These are phyloP conservation scores for Perodicticus potto DNA, from an alignment of 2,797 vertebrate species.

Conservation along the genomic window DNA sequence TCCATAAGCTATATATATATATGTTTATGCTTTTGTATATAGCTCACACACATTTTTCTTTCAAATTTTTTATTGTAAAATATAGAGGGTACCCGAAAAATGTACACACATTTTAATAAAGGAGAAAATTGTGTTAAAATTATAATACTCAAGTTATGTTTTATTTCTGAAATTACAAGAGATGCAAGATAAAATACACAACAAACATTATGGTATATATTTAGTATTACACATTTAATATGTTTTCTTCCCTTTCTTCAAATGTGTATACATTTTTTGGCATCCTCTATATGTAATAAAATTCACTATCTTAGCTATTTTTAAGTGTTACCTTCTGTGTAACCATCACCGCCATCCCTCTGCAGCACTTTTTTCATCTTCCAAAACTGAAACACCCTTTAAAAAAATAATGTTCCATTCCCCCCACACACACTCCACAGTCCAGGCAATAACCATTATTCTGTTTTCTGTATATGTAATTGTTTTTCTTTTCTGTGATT, in stretches of 20 bases:
- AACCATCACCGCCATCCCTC: not conserved
- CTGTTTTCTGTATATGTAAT: not conserved
- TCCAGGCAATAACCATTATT: not conserved
- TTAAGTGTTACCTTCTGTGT: not conserved
- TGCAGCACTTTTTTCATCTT: not conserved
- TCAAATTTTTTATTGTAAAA: not conserved
- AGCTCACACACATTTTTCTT: not conserved
- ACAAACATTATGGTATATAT: too few species aligned
- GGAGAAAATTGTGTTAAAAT: too few species aligned
- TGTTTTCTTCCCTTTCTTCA: too few species aligned
- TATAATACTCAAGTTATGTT: too few species aligned
- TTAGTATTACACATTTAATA: too few species aligned
- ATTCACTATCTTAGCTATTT: not conserved
- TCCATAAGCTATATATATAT: not conserved
- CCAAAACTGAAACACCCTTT: not conserved
- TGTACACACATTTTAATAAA: too few species aligned
- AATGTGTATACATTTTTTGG: too few species aligned
- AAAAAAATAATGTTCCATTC: too few species aligned
- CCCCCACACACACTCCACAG: too few species aligned
- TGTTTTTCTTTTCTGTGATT: slow-evolving; percentile 65
- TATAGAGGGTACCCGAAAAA: not conserved
- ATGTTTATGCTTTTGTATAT: not conserved
- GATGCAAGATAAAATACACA: too few species aligned
- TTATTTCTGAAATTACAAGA: too few species aligned
- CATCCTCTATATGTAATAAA: not conserved